A percentile compares a stretch with the other conserved stretches of the same genome.
Conservation (phyloP, 2,797 vertebrate species). For the Tinamus major region DNA sequence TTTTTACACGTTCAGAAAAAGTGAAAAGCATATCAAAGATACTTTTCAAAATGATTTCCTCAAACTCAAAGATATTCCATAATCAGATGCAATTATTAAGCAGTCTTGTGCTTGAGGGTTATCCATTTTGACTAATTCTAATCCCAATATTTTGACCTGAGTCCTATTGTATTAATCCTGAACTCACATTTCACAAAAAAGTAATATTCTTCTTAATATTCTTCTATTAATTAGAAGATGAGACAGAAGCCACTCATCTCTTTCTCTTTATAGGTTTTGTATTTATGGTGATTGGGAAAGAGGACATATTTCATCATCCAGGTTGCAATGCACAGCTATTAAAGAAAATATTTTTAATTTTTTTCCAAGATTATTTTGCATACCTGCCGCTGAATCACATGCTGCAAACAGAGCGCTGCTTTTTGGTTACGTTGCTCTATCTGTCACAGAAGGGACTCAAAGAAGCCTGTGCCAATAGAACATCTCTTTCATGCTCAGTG, state of each 20-base stretch:
- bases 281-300: neutral
- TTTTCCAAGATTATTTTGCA: neutral
- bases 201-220: neutral
- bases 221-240: neutral
- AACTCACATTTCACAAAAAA: neutral
- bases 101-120: neutral
- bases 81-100: neutral
- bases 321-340: neutral
- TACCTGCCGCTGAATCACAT: neutral
- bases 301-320: neutral
- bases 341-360: neutral
- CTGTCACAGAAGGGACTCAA: neutral
- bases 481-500: neutral
- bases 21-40: neutral
- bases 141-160: neutral
- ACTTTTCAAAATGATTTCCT: neutral
- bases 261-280: neutral
- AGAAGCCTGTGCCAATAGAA: neutral
- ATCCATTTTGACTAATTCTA: neutral
- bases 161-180: neutral
- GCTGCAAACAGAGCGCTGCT: neutral
- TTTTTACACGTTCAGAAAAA: neutral
- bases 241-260: neutral
- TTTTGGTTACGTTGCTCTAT: neutral
- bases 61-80: neutral